Percentiles rank a stretch among this genome's conserved stretches.
phyloP scores from a whole-genome alignment of 2,113 vertebrate species.

The Xiphophorus couchianus region DNA sequence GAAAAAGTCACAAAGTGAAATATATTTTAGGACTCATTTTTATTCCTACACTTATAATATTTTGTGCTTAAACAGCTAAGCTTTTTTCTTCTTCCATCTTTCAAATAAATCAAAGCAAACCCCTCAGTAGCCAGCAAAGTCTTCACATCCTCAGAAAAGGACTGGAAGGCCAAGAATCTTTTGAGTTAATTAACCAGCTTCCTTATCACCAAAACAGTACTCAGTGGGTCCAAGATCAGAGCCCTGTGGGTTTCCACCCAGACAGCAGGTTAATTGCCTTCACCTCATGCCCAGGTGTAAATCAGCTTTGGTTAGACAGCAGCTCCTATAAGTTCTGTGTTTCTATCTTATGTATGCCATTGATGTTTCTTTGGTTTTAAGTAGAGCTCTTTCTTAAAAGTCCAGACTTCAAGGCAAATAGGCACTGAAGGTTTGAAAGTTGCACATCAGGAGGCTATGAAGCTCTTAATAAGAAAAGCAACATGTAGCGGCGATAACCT shows the following conservation, averaged over 20 bases:
- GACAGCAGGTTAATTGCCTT: constrained; percentile 69
- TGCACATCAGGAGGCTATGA: neutral
- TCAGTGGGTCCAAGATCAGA: neutral
- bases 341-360: neutral
- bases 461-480: neutral
- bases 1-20: too few relatives aligned
- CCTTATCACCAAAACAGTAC: constrained; percentile 40
- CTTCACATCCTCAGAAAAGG: neutral
- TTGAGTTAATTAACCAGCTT: constrained; percentile 32
- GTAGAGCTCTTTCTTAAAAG: neutral
- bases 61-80: neutral
- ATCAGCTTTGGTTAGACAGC: constrained; percentile 40
- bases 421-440: neutral
- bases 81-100: neutral
- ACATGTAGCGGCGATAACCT: neutral
- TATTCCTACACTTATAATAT: neutral
- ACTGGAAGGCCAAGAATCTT: neutral
- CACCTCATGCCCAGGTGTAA: constrained; percentile 47
- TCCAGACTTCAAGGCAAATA: constrained; percentile 1
- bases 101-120: neutral
- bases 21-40: too few relatives aligned
- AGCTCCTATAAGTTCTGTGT: neutral
- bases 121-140: neutral
- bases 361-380: neutral
- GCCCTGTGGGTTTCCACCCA: constrained; percentile 35